phyloP scores from a whole-genome alignment of 92 coral and sea anemone species.

The Scolanthus callimorphus region DNA sequence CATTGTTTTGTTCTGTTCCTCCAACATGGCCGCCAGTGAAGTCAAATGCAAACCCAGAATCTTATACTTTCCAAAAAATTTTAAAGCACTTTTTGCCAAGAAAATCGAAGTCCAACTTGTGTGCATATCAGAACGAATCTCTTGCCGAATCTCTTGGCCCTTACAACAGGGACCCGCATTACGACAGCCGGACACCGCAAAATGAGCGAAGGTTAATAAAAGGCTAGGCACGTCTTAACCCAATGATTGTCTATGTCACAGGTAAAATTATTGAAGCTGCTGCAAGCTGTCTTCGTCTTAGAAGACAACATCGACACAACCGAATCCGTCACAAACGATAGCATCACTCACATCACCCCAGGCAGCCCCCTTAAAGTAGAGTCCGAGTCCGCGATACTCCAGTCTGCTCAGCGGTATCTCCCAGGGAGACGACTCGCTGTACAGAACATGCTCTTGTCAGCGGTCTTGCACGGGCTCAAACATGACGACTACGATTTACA shows the following conservation, averaged over 20 bases:
- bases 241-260: background rate
- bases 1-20: too few species aligned
- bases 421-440: constrained; percentile 78
- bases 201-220: too few species aligned
- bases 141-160: too few species aligned
- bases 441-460: constrained; percentile 87
- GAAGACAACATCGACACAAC: constrained; percentile 68
- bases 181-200: too few species aligned
- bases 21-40: too few species aligned
- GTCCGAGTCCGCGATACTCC: constrained; percentile 44
- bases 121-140: too few species aligned
- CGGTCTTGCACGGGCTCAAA: constrained; percentile 79
- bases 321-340: constrained; percentile 58
- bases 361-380: constrained; percentile 60
- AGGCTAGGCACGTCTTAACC: too few species aligned
- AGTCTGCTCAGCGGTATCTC: constrained; percentile 64
- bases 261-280: constrained; percentile 74
- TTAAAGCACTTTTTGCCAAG: too few species aligned
- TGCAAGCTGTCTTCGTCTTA: constrained; percentile 80
- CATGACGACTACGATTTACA: constrained; percentile 77
- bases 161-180: too few species aligned
- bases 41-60: too few species aligned
- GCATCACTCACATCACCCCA: constrained; percentile 27
- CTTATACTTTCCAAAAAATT: too few species aligned
- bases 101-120: too few species aligned